Base-by-base conservation (phyloP, 1,140 invertebrate species). In the Aphidius ervi region DNA sequence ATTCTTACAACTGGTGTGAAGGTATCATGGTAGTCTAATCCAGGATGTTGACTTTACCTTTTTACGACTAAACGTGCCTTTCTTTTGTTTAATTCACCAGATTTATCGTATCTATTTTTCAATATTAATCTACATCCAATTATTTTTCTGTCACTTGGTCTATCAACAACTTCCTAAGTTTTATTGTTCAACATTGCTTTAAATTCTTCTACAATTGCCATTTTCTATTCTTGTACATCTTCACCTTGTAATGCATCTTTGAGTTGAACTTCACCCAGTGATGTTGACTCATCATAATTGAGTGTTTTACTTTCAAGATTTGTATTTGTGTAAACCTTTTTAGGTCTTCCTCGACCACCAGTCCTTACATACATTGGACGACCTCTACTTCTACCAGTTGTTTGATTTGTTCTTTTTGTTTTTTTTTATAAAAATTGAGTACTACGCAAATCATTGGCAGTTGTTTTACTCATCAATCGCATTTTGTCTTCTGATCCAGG, bases 1-100 rank as follows among this genome's bases (percentile, higher is more conserved):
- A 63, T 62, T 16, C 65, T 60, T 46, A 69, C 61, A 1, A 81
- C 71, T 23, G 75, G 68, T 46, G 70, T 69, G 55, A 69, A 78
- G 6, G 68, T 79, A 62, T 80, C 70, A 7, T 46, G 31, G 49
- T 74, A 79, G 64, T 80, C 74, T 39, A 76, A 61, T 41, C 74
- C 78, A 48, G 64, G n/a, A 50, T 61, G 56, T 64, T 78, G 78
- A 10, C 58, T 37, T 63, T 62, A 79, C 5, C 79, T 74, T 59
- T 71, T 69, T 10, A 70, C 69, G 4, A 80, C 71, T 53, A 78
- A 66, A 58, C 74, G 61, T n/a, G 77, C 78, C 60, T 79, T 73
- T 42, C 68, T 74, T 57, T 50, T 58, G 40, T 62, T 65, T 5
- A 68, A 48, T 10, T 54, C 43, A n/a, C 68, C 63, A 57, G 71